A percentile compares a stretch with the other conserved stretches of the same genome.
These are phyloP conservation scores for Callaeas wilsoni DNA, from an alignment of 2,113 vertebrate species.

Conservation along the genomic window DNA sequence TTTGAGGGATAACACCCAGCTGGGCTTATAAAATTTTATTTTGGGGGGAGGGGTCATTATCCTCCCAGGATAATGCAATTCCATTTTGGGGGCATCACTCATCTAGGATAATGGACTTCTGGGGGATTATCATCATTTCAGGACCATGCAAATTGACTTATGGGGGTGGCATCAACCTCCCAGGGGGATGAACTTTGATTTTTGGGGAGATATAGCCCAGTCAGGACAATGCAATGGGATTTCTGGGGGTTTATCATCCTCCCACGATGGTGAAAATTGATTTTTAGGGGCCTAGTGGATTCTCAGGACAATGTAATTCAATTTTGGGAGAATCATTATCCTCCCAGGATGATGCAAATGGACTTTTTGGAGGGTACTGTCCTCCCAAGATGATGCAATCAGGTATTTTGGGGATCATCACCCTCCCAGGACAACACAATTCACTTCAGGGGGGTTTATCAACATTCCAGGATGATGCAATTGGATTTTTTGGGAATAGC, in stretches of 20 bases:
- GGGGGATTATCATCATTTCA: no score
- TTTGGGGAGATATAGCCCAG: neutral
- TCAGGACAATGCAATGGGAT: neutral
- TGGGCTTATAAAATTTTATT: neutral
- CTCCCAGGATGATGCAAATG: neutral
- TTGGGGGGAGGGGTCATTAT: accelerated
- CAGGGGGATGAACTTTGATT: neutral
- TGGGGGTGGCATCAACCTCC: neutral
- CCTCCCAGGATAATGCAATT: neutral
- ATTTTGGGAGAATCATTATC: accelerated
- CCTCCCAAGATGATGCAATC: neutral
- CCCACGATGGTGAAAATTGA: accelerated
- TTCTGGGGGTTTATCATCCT: accelerated
- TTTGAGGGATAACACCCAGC: no score
- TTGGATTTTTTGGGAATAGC: neutral
- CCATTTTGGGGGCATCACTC: accelerated
- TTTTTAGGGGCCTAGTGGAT: neutral
- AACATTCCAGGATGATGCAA: neutral
- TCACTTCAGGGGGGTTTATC: accelerated
- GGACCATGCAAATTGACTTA: neutral
- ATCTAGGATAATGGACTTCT: neutral
- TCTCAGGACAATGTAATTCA: neutral
- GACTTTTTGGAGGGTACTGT: accelerated
- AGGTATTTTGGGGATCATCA: no score
- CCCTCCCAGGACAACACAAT: neutral